Conservation (phyloP, 2,888 invertebrate genomes). For the Campopleginae sp. region DNA sequence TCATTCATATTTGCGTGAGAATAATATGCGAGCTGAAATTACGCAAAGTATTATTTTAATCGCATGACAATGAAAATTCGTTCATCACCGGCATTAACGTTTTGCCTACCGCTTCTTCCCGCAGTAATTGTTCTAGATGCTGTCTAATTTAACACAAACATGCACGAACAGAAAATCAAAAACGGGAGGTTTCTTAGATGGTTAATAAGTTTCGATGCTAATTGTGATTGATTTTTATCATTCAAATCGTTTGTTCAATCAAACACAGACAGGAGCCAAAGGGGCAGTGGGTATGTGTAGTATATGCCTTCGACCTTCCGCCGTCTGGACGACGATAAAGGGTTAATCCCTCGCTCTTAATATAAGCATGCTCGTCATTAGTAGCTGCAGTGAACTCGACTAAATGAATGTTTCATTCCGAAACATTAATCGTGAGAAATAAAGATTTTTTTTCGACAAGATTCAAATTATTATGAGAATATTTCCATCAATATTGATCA, state of each 20-base stretch:
- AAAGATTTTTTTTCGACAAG: background rate
- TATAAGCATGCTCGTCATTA: slow-evolving; percentile 25
- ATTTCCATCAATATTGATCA: background rate
- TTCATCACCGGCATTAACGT: slow-evolving; percentile 40
- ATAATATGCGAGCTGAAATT: slow-evolving; percentile 16
- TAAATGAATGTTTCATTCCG: background rate
- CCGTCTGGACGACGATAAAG: slow-evolving; percentile 45
- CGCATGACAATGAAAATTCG: slow-evolving; percentile 41
- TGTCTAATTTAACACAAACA: background rate
- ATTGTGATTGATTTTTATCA: background rate
- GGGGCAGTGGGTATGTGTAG: background rate
- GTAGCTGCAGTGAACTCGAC: background rate
- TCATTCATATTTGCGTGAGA: slow-evolving; percentile 25
- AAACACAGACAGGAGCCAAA: background rate
- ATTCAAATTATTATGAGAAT: background rate
- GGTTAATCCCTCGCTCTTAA: slow-evolving; percentile 18
- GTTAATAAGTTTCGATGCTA: background rate
- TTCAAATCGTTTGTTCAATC: slow-evolving; percentile 1
- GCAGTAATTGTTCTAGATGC: background rate
- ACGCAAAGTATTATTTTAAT: slow-evolving; percentile 40
- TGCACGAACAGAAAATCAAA: background rate
- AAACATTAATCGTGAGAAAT: background rate
- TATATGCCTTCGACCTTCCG: slow-evolving; percentile 6
- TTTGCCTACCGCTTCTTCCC: background rate
- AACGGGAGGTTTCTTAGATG: background rate